These are phyloP conservation scores for Copidosoma aretas DNA, from an alignment of 2,888 invertebrate species.

Conservation along the genomic window DNA sequence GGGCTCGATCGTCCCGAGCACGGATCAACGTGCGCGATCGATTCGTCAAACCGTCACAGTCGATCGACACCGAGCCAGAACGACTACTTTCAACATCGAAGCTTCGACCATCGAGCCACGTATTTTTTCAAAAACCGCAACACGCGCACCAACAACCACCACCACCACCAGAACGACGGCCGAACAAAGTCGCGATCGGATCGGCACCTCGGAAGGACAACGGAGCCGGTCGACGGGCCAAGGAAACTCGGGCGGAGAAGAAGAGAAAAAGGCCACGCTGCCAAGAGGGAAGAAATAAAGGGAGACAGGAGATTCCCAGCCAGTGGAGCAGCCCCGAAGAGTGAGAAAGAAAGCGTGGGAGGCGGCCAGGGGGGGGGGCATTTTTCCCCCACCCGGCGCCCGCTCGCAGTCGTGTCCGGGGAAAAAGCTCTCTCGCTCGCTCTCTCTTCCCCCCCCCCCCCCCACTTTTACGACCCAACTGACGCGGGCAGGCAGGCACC, in stretches of 20 bases:
- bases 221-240: no score
- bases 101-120: no score
- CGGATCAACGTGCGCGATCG: no score
- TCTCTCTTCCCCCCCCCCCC: constrained; percentile 22
- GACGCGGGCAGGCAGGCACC: constrained; percentile 38
- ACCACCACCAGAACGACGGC: no score
- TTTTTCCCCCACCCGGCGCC: constrained; percentile 58
- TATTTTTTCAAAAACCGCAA: no score
- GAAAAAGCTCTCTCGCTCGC: constrained; percentile 54
- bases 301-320: constrained; percentile 23
- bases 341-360: constrained; percentile 12
- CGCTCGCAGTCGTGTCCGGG: constrained; percentile 33
- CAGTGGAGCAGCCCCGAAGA: neutral
- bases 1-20: no score
- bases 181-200: no score
- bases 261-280: neutral
- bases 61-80: no score
- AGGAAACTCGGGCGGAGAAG: neutral
- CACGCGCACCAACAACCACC: no score
- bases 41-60: no score
- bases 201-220: no score
- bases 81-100: no score
- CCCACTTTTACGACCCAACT: constrained; percentile 18
- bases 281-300: constrained; percentile 13
- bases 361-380: constrained; percentile 35